A percentile compares a stretch with the other conserved stretches of the same genome.
Conservation (phyloP, 1,140 invertebrate species). For the Brachionus rubens region DNA sequence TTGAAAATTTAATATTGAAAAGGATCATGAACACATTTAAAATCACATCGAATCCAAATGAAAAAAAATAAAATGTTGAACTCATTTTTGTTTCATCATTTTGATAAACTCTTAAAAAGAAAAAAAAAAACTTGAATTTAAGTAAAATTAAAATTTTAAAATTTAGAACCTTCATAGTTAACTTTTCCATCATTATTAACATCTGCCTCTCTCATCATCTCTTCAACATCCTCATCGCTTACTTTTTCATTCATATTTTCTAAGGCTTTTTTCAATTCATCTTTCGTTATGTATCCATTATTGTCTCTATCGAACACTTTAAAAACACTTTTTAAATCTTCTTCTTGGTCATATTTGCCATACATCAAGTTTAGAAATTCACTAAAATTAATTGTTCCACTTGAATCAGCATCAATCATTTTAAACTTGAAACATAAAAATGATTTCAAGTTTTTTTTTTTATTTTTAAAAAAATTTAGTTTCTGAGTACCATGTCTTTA, state of each 20-base stretch:
- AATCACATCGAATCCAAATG: too few species aligned
- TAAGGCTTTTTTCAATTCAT: constrained; percentile 32
- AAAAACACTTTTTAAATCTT: constrained; percentile 22
- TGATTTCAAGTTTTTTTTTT: background rate
- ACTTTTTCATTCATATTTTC: constrained; percentile 31
- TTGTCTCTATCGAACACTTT: constrained; percentile 36
- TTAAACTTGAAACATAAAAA: background rate
- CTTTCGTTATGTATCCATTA: constrained; percentile 33
- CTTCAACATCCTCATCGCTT: constrained; percentile 35
- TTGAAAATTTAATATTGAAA: too few species aligned
- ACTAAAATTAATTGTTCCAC: constrained; percentile 32
- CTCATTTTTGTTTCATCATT: too few species aligned
- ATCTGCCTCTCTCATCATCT: constrained; percentile 45
- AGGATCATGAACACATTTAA: too few species aligned
- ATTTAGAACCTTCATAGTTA: constrained; percentile 23
- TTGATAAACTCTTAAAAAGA: too few species aligned
- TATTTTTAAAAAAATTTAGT: background rate
- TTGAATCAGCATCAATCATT: constrained; percentile 23
- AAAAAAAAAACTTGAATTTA: too few species aligned
- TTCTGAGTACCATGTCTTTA: constrained; percentile 15
- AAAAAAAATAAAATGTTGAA: too few species aligned
- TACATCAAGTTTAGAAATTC: constrained; percentile 38
- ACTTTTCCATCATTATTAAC: constrained; percentile 36
- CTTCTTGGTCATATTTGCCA: background rate
- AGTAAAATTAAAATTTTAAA: too few species aligned